Evolutionary conservation across 2,113 vertebrate genomes (phyloP).

Genomic region (Lichenostomus cassidix): DNA sequence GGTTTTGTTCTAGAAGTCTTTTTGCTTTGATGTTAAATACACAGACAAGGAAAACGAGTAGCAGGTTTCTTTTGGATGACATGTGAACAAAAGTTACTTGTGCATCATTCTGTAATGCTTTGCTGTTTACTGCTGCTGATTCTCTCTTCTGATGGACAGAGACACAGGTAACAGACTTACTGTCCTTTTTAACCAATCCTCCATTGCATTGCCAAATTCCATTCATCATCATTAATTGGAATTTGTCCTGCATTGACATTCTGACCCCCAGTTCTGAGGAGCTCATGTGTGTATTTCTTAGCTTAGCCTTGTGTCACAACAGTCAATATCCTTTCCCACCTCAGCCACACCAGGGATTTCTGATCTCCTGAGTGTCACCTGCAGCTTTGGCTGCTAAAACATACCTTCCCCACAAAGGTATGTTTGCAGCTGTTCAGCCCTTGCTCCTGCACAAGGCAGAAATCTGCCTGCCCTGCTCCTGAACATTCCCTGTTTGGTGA

Average conservation of each 20-base stretch:
- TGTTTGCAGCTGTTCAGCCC: neutral
- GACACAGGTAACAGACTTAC: constrained; percentile 64
- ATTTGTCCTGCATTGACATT: neutral
- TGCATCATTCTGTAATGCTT: constrained; percentile 53
- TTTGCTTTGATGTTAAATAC: neutral
- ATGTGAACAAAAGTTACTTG: neutral
- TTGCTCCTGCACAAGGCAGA: neutral
- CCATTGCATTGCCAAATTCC: neutral
- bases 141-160: constrained; percentile 61
- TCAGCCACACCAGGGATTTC: fast-evolving
- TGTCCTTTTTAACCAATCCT: neutral
- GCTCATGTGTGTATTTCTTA: fast-evolving
- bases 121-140: constrained; percentile 64
- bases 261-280: neutral
- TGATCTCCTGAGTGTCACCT: neutral
- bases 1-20: neutral
- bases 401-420: neutral
- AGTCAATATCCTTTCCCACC: neutral
- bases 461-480: neutral
- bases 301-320: neutral
- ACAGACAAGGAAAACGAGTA: neutral
- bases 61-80: neutral
- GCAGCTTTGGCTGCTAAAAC: neutral
- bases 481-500: neutral
- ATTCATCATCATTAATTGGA: neutral